These are phyloP conservation scores for Dinoponera quadriceps DNA, from an alignment of 1,140 invertebrate genomes.

Conservation along the genomic window DNA sequence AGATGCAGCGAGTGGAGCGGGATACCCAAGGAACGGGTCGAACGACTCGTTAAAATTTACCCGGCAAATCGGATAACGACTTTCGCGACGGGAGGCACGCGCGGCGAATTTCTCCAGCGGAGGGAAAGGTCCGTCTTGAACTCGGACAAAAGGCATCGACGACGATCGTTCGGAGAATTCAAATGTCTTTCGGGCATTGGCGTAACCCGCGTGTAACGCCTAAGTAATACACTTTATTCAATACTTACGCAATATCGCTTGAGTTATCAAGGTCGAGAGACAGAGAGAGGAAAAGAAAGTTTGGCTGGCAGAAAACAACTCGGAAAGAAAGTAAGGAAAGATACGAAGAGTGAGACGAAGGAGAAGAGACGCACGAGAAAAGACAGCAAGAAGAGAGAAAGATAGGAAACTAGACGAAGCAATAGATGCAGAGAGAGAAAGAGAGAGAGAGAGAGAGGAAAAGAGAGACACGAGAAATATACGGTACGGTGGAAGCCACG, in stretches of 20 bases:
- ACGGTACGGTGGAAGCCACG: constrained; percentile 42
- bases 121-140: background rate
- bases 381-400: constrained; percentile 6
- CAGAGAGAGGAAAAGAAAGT: background rate
- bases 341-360: background rate
- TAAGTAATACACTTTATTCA: constrained; percentile 56
- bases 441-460: constrained; percentile 32
- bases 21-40: constrained; percentile 44
- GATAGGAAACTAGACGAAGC: constrained; percentile 10
- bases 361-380: background rate
- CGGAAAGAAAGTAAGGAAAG: background rate
- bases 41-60: constrained; percentile 67
- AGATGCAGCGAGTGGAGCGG: constrained; percentile 45
- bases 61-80: constrained; percentile 54
- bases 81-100: constrained; percentile 24
- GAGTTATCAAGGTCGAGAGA: background rate
- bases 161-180: background rate
- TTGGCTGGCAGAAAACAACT: background rate
- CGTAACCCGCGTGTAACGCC: background rate
- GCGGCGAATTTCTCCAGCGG: background rate
- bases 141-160: constrained; percentile 2
- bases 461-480: constrained; percentile 38
- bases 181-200: constrained; percentile 14
- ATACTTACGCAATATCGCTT: constrained; percentile 22
- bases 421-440: constrained; percentile 57